Evolutionary conservation across 2,113 vertebrate genomes (phyloP).

Genomic region (Etheostoma spectabile): DNA sequence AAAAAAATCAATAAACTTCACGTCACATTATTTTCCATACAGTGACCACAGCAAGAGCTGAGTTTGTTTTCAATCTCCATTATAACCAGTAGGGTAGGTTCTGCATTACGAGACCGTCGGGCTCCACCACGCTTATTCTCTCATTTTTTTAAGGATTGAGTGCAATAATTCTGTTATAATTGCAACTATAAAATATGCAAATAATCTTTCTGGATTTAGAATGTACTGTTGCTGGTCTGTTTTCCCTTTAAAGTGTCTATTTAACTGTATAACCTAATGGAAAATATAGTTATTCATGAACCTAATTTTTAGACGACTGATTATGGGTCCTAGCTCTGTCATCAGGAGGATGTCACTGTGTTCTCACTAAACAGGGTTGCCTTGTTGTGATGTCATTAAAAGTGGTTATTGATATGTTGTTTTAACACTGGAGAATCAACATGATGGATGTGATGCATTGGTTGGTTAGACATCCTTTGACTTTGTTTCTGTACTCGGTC

Average conservation of each 20-base stretch:
- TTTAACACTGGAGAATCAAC: background rate
- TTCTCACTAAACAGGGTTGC: no score
- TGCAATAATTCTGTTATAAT: background rate
- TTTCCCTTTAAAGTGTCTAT: background rate
- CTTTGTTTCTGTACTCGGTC: background rate
- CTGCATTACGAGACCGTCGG: background rate
- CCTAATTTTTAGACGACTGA: background rate
- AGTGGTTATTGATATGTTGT: background rate
- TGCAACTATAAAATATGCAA: background rate
- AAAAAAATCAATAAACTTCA: constrained; percentile 64
- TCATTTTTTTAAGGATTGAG: background rate
- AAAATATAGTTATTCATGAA: background rate
- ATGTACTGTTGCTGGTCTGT: background rate
- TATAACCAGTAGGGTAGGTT: background rate
- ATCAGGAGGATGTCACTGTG: background rate
- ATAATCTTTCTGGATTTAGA: background rate
- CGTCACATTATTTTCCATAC: constrained; percentile 66
- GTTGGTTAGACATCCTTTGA: background rate
- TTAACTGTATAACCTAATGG: background rate
- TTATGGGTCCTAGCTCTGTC: background rate
- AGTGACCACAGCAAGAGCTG: constrained; percentile 30
- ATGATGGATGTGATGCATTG: background rate
- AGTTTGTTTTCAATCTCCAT: background rate
- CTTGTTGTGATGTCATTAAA: background rate
- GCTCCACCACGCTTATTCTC: background rate